These are phyloP conservation scores for Ammodytes marinus DNA, from an alignment of 2,113 vertebrate genomes.

Conservation along the genomic window DNA sequence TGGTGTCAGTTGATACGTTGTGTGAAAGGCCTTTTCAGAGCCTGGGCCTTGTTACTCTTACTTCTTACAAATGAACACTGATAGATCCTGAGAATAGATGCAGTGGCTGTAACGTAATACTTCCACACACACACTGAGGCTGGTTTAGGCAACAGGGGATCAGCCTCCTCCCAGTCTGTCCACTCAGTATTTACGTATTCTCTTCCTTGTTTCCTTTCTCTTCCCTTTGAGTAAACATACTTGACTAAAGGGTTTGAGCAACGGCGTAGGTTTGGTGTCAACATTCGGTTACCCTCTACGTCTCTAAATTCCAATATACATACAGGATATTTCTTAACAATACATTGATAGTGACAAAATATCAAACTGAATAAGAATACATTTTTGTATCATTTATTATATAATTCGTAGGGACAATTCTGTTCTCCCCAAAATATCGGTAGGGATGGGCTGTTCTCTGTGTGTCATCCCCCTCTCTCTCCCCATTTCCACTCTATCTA, in stretches of 20 bases:
- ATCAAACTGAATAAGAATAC: too few relatives aligned
- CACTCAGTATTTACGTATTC: neutral
- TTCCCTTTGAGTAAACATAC: constrained; percentile 60
- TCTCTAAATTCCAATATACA: too few relatives aligned
- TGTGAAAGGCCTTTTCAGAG: constrained; percentile 70
- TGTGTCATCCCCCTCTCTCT: too few relatives aligned
- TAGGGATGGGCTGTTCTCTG: too few relatives aligned
- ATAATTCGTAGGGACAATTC: too few relatives aligned
- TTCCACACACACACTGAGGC: neutral
- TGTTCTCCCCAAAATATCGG: too few relatives aligned
- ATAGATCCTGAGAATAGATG: constrained; percentile 40
- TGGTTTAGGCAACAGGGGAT: neutral
- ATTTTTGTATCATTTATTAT: too few relatives aligned
- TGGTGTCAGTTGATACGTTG: constrained; percentile 54
- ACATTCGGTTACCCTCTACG: too few relatives aligned
- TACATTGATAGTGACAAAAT: too few relatives aligned
- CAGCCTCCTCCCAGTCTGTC: constrained; percentile 41
- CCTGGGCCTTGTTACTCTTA: constrained; percentile 61
- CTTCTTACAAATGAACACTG: constrained; percentile 59
- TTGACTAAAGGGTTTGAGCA: constrained; percentile 21
- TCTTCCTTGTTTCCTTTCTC: constrained; percentile 7
- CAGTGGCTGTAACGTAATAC: constrained; percentile 46
- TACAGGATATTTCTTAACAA: too few relatives aligned
- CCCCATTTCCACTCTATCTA: too few relatives aligned
- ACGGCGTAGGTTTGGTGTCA: too few relatives aligned